Base-by-base conservation (phyloP, 1,140 invertebrate species). In the Phymastichus coffea region DNA sequence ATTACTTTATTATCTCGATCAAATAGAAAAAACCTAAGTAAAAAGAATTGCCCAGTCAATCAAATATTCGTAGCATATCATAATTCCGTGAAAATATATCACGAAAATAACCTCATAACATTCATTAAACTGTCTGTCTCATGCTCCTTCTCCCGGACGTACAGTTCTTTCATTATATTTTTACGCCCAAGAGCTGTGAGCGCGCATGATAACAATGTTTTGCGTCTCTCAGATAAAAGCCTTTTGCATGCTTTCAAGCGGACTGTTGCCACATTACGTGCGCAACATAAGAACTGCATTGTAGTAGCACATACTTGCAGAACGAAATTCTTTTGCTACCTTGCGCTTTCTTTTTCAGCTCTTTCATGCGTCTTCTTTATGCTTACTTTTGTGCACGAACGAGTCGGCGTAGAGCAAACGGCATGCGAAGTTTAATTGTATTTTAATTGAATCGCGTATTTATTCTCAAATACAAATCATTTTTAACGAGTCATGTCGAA, bases 241-340 rank as follows among this genome's bases (percentile, higher is more conserved):
- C 35, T 58, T 52, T 58, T 22, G 17, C 14, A 17, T 14, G 15
- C 47, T 51, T 28, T n/a, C 10, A 33, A 25, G 33, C 17, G 19
- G 14, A 49, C 37, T 49, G 28, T 37, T 41, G 25, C 15, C 57
- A 15, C 30, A 60, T 54, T 60, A 53, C 35, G 22, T 30, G 23
- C 22, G 40, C 17, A 54, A 54, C 14, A 15, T 60, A 53, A 60
- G 43, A 60, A 60, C n/a, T 14, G 48, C 25, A 59, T 59, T 59
- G 40, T 41, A 26, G 14, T 28, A 8, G 10, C 25, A 3, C 23
- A 30, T 37, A 52, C 38, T 37, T 44, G 19, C 19, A 23, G n/a
- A 46, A 52, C 37, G 35, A 49, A 51, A 51, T 44, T 46, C 22
- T 56, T 56, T 57, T 23, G 33, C 41, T 25, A 10, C 25, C 2